Evolutionary conservation across 2,113 vertebrate species (phyloP).

Genomic region (Cyanoliseus patagonus): DNA sequence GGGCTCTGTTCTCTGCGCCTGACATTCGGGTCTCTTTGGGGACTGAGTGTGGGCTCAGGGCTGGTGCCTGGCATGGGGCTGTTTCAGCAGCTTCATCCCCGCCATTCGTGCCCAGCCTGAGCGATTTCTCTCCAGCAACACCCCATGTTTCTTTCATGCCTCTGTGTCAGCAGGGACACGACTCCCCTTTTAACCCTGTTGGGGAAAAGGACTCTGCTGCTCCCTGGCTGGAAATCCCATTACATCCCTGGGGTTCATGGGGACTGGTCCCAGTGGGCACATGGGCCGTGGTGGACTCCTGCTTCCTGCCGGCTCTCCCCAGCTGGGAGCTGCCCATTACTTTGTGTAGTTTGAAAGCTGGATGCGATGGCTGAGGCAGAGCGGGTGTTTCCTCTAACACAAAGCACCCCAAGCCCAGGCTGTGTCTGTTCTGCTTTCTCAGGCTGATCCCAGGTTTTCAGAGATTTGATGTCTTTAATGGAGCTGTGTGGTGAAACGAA

Average conservation of each 20-base stretch:
- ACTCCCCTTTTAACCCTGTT: neutral
- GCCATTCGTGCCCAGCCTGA: rapidly evolving
- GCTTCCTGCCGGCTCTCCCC: neutral
- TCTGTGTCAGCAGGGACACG: neutral
- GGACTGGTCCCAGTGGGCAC: neutral
- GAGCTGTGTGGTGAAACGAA: neutral
- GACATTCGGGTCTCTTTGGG: rapidly evolving
- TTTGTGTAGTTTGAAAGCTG: neutral
- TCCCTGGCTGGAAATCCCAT: neutral
- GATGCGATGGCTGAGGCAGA: neutral
- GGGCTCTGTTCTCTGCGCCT: neutral
- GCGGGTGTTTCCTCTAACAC: neutral
- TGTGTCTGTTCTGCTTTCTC: neutral
- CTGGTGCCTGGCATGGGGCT: neutral
- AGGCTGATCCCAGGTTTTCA: neutral
- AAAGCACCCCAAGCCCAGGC: neutral
- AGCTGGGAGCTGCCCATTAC: neutral
- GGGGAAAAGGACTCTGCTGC: neutral
- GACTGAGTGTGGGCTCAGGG: neutral
- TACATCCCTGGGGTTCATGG: rapidly evolving
- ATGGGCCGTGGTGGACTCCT: rapidly evolving
- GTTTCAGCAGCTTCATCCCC: neutral
- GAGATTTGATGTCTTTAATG: neutral
- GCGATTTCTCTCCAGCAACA: neutral
- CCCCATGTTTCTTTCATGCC: neutral